These are phyloP conservation scores for Lomographa bimaculata DNA, from an alignment of 2,888 invertebrate genomes.

Conservation along the genomic window DNA sequence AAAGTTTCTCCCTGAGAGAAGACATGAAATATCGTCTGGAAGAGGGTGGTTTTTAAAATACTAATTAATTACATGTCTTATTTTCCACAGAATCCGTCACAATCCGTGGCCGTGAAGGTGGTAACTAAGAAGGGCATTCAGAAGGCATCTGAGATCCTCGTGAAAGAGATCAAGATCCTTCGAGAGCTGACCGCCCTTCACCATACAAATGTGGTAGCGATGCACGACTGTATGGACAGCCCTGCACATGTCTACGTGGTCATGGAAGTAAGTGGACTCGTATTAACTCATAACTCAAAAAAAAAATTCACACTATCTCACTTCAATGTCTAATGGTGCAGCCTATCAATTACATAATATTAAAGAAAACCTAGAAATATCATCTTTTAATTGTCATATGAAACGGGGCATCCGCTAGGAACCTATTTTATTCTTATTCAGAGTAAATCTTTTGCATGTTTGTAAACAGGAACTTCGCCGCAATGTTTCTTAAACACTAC, in stretches of 20 bases:
- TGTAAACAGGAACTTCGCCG: constrained; percentile 23
- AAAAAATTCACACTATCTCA: no score
- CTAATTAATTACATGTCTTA: no score
- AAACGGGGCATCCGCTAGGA: no score
- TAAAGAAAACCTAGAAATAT: no score
- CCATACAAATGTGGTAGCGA: constrained; percentile 99
- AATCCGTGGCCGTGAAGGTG: constrained; percentile 98
- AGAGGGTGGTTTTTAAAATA: no score
- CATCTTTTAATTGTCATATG: no score
- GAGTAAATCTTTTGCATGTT: constrained; percentile 12
- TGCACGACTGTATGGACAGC: constrained; percentile 99
- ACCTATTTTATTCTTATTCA: no score
- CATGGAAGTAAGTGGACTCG: constrained; percentile 92
- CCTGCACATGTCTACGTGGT: constrained; percentile 97
- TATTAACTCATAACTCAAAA: no score
- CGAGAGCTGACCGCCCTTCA: constrained; percentile 98
- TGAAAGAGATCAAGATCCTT: constrained; percentile 99
- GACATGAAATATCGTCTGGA: no score
- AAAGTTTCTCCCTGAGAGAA: no score
- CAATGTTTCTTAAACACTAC: constrained; percentile 39
- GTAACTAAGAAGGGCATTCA: constrained; percentile 99
- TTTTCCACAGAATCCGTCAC: constrained; percentile 88
- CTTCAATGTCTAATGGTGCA: no score
- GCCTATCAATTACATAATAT: no score
- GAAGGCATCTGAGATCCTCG: constrained; percentile 98